phyloP scores from a whole-genome alignment of 1,140 invertebrate genomes.

The Dendrolimus kikuchii region DNA sequence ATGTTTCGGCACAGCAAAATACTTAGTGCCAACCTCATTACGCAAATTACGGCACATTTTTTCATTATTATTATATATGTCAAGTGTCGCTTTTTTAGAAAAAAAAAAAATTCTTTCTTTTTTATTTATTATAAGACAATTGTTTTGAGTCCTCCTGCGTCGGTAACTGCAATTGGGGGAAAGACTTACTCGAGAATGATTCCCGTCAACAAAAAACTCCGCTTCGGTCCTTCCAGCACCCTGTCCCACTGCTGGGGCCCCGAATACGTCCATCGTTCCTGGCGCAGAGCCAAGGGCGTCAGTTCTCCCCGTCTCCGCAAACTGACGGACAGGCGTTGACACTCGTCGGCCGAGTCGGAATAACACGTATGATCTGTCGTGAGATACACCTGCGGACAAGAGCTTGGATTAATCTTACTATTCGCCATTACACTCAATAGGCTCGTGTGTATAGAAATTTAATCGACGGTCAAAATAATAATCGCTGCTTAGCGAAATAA shows the following conservation, averaged over 20 bases:
- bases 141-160: neutral
- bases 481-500: no score
- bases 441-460: no score
- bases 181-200: slow-evolving; percentile 83
- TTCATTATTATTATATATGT: no score
- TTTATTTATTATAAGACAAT: no score
- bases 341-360: slow-evolving; percentile 86
- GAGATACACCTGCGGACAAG: slow-evolving; percentile 83
- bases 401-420: no score
- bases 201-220: slow-evolving; percentile 91
- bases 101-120: no score
- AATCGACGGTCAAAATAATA: no score
- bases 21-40: no score
- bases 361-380: slow-evolving; percentile 84
- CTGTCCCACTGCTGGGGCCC: slow-evolving; percentile 80
- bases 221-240: slow-evolving; percentile 86
- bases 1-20: no score
- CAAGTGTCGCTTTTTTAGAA: no score
- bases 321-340: slow-evolving; percentile 82
- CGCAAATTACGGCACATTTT: no score
- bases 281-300: slow-evolving; percentile 50
- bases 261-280: slow-evolving; percentile 86
- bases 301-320: slow-evolving; percentile 79
- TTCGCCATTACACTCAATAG: no score
- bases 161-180: neutral